Percentiles rank a stretch among this genome's conserved stretches.
These are phyloP conservation scores for Varroa destructor DNA, from an alignment of 1,140 invertebrate species.

Conservation along the genomic window DNA sequence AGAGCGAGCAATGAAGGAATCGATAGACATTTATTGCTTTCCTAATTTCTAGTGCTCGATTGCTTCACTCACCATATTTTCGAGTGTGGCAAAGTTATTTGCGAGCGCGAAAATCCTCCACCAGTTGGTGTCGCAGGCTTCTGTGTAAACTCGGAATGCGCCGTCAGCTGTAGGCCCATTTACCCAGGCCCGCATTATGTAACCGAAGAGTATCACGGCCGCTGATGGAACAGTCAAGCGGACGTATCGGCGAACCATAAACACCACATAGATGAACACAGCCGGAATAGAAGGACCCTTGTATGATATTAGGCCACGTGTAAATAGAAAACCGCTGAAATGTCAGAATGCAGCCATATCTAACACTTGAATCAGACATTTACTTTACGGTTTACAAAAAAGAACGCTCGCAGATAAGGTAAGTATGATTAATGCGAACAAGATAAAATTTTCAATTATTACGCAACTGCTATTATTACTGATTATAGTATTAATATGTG, in stretches of 20 bases:
- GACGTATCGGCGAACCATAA: background rate
- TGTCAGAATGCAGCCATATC: background rate
- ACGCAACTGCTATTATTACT: too few species aligned
- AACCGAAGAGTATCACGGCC: background rate
- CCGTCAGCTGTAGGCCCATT: background rate
- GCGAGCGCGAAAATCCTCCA: slow-evolving; percentile 1
- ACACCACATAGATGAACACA: background rate
- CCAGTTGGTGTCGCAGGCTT: slow-evolving; percentile 6
- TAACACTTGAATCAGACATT: background rate
- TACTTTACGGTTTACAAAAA: background rate
- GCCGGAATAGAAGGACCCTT: background rate
- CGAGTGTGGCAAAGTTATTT: background rate
- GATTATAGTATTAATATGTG: too few species aligned
- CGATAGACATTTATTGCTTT: too few species aligned
- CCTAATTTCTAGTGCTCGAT: too few species aligned
- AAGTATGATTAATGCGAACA: too few species aligned
- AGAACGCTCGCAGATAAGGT: too few species aligned
- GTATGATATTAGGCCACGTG: background rate
- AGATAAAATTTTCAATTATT: too few species aligned
- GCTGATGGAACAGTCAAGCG: background rate
- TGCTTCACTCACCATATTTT: too few species aligned
- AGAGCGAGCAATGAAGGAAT: too few species aligned
- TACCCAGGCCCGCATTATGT: background rate
- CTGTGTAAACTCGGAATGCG: background rate
- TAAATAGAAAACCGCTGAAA: slow-evolving; percentile 10